Evolutionary conservation across 2,888 invertebrate genomes (phyloP), one percentile per base, ranked within the genome.

Genomic region (Machimus atricapillus): DNA sequence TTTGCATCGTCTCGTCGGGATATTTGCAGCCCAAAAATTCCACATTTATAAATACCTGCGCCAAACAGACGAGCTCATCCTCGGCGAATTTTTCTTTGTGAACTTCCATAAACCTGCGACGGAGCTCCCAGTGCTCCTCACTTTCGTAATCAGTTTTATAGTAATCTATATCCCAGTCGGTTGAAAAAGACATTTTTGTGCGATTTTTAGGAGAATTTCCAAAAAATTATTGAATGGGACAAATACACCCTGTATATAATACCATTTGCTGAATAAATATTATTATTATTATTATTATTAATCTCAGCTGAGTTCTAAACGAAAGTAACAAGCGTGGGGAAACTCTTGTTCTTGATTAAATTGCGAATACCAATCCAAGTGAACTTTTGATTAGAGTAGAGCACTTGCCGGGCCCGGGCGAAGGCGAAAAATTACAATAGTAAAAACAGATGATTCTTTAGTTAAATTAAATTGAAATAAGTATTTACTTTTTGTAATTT

Each of bases 41-140:
- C 93, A 98, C 95, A 91, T 98, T 99, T 0, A 96, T 96, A 91
- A 97, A 98, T n/a, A 97, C 95, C 93, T 97, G 97, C 0, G 98
- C 98, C 82, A 98, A 93, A 88, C 98, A 98, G 0, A 98, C 94
- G 2, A 99, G 93, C 90, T 97, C 95, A 0, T 96, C 95, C 90
- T 96, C 96, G 0, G 96, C 94, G 90, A 97, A 97, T 90, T 94
- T 95, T 12, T 96, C 94, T 90, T 96, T 95, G 91, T 98, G 97
- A 1, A 95, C 94, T 81, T 94, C 90, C 93, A 98, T 95, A 91
- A 99, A 98, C 88, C 94, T 94, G 82, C 94, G 94, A 12, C 97
- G 93, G 27, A 98, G 93, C 88, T 95, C 95, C 98, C 98, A 98
- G 90, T 98, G 98, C 89, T 97, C 97, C 56, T 97, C 96, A 43